Percentiles rank a stretch among this genome's conserved stretches.
Conservation (phyloP, 2,797 vertebrate genomes). For the Lemur catta region DNA sequence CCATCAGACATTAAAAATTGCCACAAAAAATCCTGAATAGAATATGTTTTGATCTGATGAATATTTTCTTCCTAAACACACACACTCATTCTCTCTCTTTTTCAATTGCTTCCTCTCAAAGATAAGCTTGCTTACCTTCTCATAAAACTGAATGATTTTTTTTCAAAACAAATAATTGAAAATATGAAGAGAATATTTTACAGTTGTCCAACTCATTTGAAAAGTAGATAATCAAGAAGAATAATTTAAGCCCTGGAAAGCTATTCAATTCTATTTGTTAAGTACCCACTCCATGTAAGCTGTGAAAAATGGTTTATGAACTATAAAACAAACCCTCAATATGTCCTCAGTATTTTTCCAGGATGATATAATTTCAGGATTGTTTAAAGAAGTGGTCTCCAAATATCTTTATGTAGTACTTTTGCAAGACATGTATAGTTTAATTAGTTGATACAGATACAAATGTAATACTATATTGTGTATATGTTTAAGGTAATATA, state of each 20-base stretch:
- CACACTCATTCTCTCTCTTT: neutral
- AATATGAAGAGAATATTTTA: conserved; percentile 28
- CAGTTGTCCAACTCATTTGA: neutral
- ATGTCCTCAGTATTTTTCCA: neutral
- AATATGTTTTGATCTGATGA: neutral
- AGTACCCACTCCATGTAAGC: neutral
- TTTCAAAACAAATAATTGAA: conserved; percentile 35
- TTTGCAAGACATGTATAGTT: neutral
- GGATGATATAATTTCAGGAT: neutral
- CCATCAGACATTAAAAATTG: neutral
- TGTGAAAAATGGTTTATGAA: neutral
- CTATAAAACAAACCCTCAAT: neutral
- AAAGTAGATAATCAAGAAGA: neutral
- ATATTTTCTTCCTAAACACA: neutral
- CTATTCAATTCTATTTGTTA: conserved; percentile 17
- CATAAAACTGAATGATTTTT: neutral
- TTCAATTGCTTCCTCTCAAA: conserved; percentile 9
- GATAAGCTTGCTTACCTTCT: neutral
- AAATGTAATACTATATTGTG: neutral
- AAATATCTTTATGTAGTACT: neutral
- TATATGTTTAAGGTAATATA: neutral
- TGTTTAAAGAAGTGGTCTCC: neutral
- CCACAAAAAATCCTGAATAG: neutral
- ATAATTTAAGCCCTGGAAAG: conserved; percentile 18
- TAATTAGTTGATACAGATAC: neutral